Base-by-base conservation (phyloP, 2,888 invertebrate genomes). In the Catocala nupta region DNA sequence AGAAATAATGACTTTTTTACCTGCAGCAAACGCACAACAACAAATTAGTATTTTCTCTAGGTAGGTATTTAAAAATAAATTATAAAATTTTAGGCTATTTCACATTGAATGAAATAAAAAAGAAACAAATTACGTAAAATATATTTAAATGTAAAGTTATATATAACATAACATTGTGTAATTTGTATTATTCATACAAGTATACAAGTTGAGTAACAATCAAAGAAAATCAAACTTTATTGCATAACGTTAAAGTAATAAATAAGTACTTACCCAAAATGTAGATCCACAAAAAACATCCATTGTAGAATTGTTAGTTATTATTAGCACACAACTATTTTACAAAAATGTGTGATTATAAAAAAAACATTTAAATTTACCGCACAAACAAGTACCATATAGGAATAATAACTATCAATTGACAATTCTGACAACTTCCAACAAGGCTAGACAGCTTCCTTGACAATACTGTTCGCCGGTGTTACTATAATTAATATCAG, bases 211-310 rank as follows among this genome's bases (percentile, higher is more conserved):
- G 25, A 25, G 25, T 25, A 25, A 25, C 25, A 25, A 25, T 25
- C 25, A 25, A 25, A 25, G 25, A 25, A 25, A 3, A n/a, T n/a
- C n/a, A n/a, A 25, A 12, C 34, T 7, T 2, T 6, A 53, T 53
- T 53, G 43, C 43, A 53, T 16, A 43, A 53, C 43, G 25, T 25
- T 12, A 1, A 25, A 43, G 10, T 53, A 12, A 8, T 34, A 50
- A 10, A n/a, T 50, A 11, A 33, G 25, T 25, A 73, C 96, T 96
- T 94, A 97, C 97, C 97, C 97, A 97, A 95, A 97, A 97, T 83
- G 90, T 89, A 55, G 96, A 95, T 68, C 97, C 97, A 87, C 97
- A 97, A 94, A 96, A 97, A 73, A 94, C 90, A 88, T 97, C 96
- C 95, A 97, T 95, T 71, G 95, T 89, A 81, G 95, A 93, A 86